Base-by-base conservation (phyloP, 2,888 invertebrate species). In the Thereva nobilitata region DNA sequence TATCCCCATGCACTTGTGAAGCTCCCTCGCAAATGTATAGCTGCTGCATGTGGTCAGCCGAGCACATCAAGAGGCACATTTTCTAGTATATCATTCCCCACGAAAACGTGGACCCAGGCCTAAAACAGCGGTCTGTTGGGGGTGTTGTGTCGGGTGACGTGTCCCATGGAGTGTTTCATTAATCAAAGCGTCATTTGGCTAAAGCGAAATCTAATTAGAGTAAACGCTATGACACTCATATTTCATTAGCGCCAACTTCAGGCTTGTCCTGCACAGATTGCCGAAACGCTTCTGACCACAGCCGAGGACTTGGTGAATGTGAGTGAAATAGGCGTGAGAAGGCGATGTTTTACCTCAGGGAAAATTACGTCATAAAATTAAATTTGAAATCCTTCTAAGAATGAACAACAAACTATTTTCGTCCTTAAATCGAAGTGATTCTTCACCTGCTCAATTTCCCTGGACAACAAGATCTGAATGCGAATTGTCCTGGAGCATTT, bases 111-210 rank as follows among this genome's bases (percentile, higher is more conserved):
- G 34, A n/a, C 3, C 6, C 37, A 3, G 1, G 8, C 10, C 53
- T 40, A 23, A 5, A 8, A 23, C 49, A 49, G 12, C 10, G 10
- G 37, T 42, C 10, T 49, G 47, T 10, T 45, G 59, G 49, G 49
- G 47, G 49, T 47, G 59, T 59, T 49, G 49, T 59, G 45, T 59
- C 38, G 38, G 42, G 8, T n/a, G 49, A 59, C 34, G 23, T 47
- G 23, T 59, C 59, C 59, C 59, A 42, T 35, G 63, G 41, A 63
- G 50, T 52, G 52, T 57, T 41, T 69, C 72, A 73, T 73, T 73
- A 73, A 73, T 73, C 72, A 72, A 64, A 55, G 70, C 71, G 72
- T 73, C 72, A 72, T 70, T 73, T 71, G 72, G 72, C 69, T 71
- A 70, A 70, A 71, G 69, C 70, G 68, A 71, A 73, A 72, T 72